Evolutionary conservation across 2,797 vertebrate genomes (phyloP), one percentile per base, ranked within the genome.

Genomic region (Myiotriccus ornatus): DNA sequence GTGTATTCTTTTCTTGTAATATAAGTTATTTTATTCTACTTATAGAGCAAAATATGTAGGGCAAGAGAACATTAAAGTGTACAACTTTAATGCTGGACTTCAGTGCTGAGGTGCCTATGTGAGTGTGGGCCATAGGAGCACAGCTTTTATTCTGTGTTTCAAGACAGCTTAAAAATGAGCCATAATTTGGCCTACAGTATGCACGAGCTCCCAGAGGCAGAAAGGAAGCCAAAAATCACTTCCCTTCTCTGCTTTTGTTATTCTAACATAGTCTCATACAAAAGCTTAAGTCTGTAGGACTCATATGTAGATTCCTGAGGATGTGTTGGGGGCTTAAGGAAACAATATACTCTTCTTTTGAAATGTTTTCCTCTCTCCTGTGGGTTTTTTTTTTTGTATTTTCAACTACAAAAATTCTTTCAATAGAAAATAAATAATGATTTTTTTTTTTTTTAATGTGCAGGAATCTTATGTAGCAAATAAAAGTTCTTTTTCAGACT

Each of bases 171-270:
- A 24, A 53, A 85, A 95, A 77, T 68, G 46, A 75, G 56, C 41
- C 37, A 0, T 44, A 24, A 68, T 75, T 67, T 73, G 73, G 43
- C 56, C 56, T 76, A 9, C 57, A 71, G 10, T 35, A 22, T 55
- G 34, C 68, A 25, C n/a, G 65, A 69, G 47, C 91, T 97, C 92
- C 80, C 94, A 82, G 68, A 92, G 77, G 92, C 79, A 85, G 82
- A 83, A 87, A 76, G 65, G 52, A 93, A 84, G 91, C 87, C 70
- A 93, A 79, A 73, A 95, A 79, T 84, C 89, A 93, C 86, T 96
- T 93, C 77, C 76, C 63, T 91, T 81, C 87, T 39, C 53, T 85
- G 59, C 21, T 49, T 88, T 88, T 93, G 76, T 95, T 92, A 52
- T 93, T 96, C 94, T 81, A 88, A 89, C 84, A 80, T 49, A 62